Percentiles rank a stretch among this genome's conserved stretches.
These are phyloP conservation scores for Sterrhoptilus dennistouni DNA, from an alignment of 2,113 vertebrate species.

Conservation along the genomic window DNA sequence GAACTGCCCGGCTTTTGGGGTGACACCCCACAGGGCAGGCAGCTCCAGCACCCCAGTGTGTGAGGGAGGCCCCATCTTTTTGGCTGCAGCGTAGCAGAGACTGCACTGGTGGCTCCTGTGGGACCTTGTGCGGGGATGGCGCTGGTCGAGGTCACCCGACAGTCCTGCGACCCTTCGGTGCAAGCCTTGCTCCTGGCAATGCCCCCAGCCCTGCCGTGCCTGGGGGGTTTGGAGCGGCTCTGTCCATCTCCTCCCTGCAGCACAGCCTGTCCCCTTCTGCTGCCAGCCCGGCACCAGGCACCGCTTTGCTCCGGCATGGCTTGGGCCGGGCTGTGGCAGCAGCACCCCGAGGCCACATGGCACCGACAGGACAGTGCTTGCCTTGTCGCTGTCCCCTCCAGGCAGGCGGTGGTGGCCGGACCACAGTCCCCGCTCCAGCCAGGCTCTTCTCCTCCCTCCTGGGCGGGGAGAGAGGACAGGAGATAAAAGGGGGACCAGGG, in stretches of 20 bases:
- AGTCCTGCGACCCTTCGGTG: not conserved
- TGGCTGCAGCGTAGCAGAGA: not conserved
- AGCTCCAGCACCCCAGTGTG: not conserved
- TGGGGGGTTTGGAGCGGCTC: rapidly evolving
- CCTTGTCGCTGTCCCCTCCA: not conserved
- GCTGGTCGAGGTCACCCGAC: not conserved
- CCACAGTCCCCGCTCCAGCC: not conserved
- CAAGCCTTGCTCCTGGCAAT: not conserved
- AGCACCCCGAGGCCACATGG: not conserved
- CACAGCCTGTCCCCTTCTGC: not conserved
- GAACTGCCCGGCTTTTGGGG: rapidly evolving
- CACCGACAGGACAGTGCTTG: not conserved
- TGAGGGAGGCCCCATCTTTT: not conserved
- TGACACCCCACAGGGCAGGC: not conserved
- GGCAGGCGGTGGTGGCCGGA: not conserved
- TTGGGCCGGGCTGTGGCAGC: not conserved
- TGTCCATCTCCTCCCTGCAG: not conserved
- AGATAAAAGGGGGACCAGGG: constrained; percentile 25
- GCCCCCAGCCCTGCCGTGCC: not conserved
- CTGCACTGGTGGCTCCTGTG: rapidly evolving
- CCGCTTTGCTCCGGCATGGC: not conserved
- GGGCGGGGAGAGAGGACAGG: constrained; percentile 45
- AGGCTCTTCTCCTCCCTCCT: constrained; percentile 40
- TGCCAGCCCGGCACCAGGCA: constrained; percentile 3
- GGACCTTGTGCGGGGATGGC: not conserved